Conservation (phyloP, 2,797 vertebrate genomes). For the Rhabdophis nuchalis region DNA sequence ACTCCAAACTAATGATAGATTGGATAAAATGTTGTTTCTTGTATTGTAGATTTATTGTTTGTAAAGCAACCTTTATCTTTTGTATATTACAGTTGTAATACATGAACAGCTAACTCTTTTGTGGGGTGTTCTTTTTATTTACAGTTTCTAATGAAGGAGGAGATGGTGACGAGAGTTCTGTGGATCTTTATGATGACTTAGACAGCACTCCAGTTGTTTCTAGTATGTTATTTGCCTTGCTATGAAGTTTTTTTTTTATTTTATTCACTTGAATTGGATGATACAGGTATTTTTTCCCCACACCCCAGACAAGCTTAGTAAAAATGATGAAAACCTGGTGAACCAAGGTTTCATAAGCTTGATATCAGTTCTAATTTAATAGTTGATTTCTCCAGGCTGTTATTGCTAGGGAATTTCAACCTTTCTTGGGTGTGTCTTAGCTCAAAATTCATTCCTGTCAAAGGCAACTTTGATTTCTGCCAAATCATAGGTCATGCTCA, state of each 20-base stretch:
- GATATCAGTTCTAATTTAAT: background rate
- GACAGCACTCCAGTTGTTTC: constrained; percentile 66
- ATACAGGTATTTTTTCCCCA: background rate
- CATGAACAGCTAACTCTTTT: background rate
- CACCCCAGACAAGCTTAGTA: background rate
- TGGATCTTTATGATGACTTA: constrained; percentile 94
- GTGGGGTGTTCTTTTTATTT: constrained; percentile 23
- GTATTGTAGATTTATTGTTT: background rate
- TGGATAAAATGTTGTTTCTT: background rate
- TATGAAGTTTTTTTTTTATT: background rate
- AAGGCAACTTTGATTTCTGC: background rate
- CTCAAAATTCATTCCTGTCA: background rate
- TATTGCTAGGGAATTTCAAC: background rate
- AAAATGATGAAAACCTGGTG: background rate
- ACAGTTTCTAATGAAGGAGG: constrained; percentile 70
- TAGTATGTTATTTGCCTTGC: constrained; percentile 70
- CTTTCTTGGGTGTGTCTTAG: background rate
- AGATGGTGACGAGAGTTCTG: constrained; percentile 80
- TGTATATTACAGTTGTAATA: background rate
- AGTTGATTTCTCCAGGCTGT: background rate
- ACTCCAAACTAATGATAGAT: background rate
- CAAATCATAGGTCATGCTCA: background rate
- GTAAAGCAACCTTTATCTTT: background rate
- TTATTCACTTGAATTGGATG: background rate
- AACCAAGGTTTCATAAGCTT: background rate